Conservation (phyloP, 2,113 vertebrate genomes). For the Catharus fuscescens region DNA sequence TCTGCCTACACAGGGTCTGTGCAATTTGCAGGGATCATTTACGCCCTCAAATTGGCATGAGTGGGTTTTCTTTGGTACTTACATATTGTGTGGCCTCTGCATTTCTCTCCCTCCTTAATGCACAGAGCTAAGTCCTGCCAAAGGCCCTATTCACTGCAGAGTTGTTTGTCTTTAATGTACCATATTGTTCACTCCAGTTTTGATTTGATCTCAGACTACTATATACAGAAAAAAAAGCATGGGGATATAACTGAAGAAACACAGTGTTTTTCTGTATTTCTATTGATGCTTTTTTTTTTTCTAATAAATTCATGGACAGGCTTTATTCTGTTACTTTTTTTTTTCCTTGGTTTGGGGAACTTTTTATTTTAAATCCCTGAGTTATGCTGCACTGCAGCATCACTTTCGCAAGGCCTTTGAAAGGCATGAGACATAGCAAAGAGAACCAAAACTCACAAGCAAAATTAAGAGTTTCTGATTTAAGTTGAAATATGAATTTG, state of each 20-base stretch:
- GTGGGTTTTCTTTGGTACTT: conserved; percentile 44
- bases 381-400: conserved; percentile 29
- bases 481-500: conserved; percentile 26
- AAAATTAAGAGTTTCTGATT: conserved; percentile 38
- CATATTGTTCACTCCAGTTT: conserved; percentile 45
- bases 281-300: neutral
- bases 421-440: neutral
- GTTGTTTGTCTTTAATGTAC: neutral
- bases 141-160: conserved; percentile 10
- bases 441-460: conserved; percentile 11
- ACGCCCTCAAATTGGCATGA: neutral
- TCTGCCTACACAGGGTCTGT: conserved; percentile 32
- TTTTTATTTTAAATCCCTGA: neutral
- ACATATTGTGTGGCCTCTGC: neutral
- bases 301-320: neutral
- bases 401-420: conserved; percentile 22
- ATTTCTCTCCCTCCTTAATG: conserved; percentile 25
- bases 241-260: conserved; percentile 13
- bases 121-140: conserved; percentile 25
- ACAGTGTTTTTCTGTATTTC: conserved; percentile 43
- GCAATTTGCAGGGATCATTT: conserved; percentile 29
- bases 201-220: conserved; percentile 39
- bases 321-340: neutral
- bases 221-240: neutral
- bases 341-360: neutral